Base-by-base conservation (phyloP, 2,797 vertebrate species). In the Lagodon rhomboides region DNA sequence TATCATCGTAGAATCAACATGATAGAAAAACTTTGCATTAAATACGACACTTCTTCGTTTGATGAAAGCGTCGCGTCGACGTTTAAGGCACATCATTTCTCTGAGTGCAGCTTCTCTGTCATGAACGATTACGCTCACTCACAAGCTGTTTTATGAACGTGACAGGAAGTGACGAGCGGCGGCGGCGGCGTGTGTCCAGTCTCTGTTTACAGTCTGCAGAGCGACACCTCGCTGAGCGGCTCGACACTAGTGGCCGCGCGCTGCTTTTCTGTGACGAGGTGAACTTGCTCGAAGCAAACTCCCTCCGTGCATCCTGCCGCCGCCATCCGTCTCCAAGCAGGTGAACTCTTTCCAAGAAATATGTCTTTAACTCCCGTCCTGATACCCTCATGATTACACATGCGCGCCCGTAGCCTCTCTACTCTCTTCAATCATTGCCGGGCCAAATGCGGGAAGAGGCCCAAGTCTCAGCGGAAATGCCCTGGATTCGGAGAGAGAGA, bases 401-500 rank as follows among this genome's bases (percentile, higher is more conserved):
- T 83, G 84, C 73, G 66, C 4, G 70, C 81, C 81, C 63, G 68
- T 55, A 58, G 84, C 82, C 82, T 85, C 74, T 69, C 79, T 67
- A 73, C 13, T 81, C 86, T 89, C 89, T 81, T 91, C 88, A 82
- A 91, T 92, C 92, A 87, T 77, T 10, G 80, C 81, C 44, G 68
- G 79, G 80, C 83, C 80, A 76, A 88, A 86, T 51, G 85, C 46
- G 30, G 77, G 78, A 85, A 83, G 71, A 82, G 81, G 79, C 85
- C 80, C 88, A 61, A 88, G 88, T 91, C 90, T 91, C 90, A 72
- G 84, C 68, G 85, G 90, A 89, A 92, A 92, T 79, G 84, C 86
- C 89, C 89, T 87, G 85, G 86, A 91, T 91, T 91, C 84, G 75
- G 79, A 86, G 77, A 80, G 68, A 71, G 82, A 84, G 75, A 85